Conservation (phyloP, 2,797 vertebrate species). For the Clarias fuscus region DNA sequence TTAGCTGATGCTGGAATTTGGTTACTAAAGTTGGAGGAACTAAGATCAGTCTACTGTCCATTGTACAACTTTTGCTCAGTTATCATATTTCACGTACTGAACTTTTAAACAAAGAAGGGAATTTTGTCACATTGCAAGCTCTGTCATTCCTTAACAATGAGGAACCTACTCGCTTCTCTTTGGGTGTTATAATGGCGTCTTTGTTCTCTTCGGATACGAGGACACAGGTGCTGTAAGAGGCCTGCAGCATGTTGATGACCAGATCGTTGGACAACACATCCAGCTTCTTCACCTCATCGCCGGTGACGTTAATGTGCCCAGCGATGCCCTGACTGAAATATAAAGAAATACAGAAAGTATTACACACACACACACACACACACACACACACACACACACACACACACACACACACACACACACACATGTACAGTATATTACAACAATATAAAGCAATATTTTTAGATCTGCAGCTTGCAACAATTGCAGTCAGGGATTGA, state of each 20-base stretch:
- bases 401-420: no score
- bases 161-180: conserved; percentile 81
- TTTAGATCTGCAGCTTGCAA: background rate
- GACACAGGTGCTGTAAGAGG: conserved; percentile 89
- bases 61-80: background rate
- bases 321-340: conserved; percentile 81
- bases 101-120: background rate
- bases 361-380: no score
- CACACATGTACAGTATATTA: no score
- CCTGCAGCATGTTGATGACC: conserved; percentile 94
- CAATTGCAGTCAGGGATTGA: background rate
- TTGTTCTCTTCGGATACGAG: conserved; percentile 94
- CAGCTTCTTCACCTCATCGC: conserved; percentile 95
- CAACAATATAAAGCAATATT: no score
- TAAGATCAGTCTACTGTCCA: background rate
- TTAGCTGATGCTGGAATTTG: background rate
- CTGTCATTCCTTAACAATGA: background rate
- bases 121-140: background rate
- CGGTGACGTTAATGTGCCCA: conserved; percentile 90
- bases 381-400: no score
- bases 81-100: background rate
- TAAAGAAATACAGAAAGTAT: background rate
- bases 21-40: background rate
- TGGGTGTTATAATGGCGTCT: conserved; percentile 81
- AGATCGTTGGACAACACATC: conserved; percentile 91